Conservation (phyloP, 2,113 vertebrate species). For the Boulengeromyrus knoepffleri region DNA sequence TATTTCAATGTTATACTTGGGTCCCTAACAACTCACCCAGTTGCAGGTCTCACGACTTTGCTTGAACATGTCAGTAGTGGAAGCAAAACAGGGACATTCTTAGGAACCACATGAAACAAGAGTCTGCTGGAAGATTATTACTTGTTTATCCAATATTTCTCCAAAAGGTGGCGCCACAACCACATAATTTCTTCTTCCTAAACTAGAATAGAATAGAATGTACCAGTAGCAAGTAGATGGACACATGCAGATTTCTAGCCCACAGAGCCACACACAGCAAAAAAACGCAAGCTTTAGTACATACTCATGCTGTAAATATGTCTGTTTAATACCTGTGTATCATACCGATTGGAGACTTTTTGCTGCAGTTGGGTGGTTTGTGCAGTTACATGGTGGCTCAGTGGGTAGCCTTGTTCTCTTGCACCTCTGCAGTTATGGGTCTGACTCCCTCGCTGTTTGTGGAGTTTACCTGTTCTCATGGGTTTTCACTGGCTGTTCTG, state of each 20-base stretch:
- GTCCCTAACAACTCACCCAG: neutral
- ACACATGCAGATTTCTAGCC: neutral
- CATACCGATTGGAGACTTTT: neutral
- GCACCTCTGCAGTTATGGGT: neutral
- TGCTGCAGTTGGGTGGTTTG: neutral
- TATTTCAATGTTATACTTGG: neutral
- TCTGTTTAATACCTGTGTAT: neutral
- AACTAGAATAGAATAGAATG: neutral
- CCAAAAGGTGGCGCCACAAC: neutral
- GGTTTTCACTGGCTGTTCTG: neutral
- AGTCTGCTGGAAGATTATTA: neutral
- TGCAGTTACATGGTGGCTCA: neutral
- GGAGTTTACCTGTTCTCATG: neutral
- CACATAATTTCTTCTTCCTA: neutral
- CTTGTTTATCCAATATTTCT: neutral
- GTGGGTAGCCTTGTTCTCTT: neutral
- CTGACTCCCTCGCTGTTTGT: neutral
- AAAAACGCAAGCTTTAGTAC: neutral
- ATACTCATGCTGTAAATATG: neutral
- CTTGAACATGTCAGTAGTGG: neutral
- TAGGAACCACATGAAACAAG: neutral
- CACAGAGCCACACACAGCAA: neutral
- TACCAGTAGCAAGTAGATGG: neutral
- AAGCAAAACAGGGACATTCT: neutral
- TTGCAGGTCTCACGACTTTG: neutral